Percentiles rank a stretch among this genome's conserved stretches.
phyloP scores from a whole-genome alignment of 2,888 invertebrate species.

The Lycophotia porphyrea region DNA sequence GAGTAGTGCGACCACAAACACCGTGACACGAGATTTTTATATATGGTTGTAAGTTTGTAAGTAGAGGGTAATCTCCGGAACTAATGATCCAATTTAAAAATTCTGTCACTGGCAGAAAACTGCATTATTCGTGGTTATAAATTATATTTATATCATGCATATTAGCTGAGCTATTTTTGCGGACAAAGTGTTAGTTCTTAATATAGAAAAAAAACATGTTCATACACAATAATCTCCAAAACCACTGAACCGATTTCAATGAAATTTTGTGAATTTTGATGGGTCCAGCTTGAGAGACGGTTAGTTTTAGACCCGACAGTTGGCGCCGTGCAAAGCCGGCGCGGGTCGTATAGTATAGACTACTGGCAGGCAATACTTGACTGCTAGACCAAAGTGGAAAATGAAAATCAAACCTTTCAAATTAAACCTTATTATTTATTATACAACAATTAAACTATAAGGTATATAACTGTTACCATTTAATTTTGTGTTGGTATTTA shows the following conservation, averaged over 20 bases:
- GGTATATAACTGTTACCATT: constrained; percentile 1
- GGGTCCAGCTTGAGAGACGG: neutral
- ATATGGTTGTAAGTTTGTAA: too few relatives aligned
- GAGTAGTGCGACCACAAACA: too few relatives aligned
- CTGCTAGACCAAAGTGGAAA: neutral
- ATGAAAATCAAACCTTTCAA: neutral
- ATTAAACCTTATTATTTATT: constrained; percentile 2
- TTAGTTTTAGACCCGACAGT: neutral
- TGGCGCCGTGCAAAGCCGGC: too few relatives aligned
- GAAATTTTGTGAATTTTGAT: neutral
- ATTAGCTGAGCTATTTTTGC: too few relatives aligned
- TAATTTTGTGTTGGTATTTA: constrained; percentile 2
- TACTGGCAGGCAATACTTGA: neutral
- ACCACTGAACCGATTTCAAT: neutral
- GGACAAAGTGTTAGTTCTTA: too few relatives aligned
- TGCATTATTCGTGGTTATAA: too few relatives aligned
- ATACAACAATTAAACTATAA: neutral
- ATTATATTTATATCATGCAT: too few relatives aligned
- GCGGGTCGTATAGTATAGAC: neutral
- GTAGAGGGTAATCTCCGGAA: too few relatives aligned
- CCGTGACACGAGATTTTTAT: too few relatives aligned
- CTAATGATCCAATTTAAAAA: too few relatives aligned
- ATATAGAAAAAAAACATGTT: too few relatives aligned
- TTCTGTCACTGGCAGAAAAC: too few relatives aligned
- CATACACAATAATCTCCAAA: neutral